Conservation (phyloP, 2,113 vertebrate genomes). For the Paraplagusia blochii region DNA sequence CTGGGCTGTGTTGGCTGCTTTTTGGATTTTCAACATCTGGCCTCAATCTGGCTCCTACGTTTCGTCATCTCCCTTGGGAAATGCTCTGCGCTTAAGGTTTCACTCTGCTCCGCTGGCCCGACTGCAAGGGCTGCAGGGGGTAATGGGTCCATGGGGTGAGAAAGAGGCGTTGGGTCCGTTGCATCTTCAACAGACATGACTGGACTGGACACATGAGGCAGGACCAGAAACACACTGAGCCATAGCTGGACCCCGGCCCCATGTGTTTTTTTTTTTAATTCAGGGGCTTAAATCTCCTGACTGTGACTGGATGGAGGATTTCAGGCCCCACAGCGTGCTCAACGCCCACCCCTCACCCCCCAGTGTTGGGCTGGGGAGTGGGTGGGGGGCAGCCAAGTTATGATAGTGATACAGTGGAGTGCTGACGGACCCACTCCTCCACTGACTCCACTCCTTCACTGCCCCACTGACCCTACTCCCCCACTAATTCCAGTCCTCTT, state of each 20-base stretch:
- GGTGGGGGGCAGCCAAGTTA: constrained; percentile 48
- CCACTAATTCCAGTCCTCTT: too few relatives aligned
- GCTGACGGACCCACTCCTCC: constrained; percentile 56
- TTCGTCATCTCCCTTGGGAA: constrained; percentile 42
- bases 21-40: constrained; percentile 69
- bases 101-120: constrained; percentile 28
- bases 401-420: constrained; percentile 34
- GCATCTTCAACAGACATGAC: not conserved
- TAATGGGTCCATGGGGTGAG: constrained; percentile 4
- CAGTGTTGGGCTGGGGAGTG: constrained; percentile 26
- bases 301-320: not conserved
- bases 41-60: constrained; percentile 70
- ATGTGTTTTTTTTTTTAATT: not conserved
- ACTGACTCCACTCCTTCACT: constrained; percentile 33
- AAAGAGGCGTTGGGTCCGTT: not conserved
- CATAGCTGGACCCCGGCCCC: too few relatives aligned
- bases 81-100: constrained; percentile 52
- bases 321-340: not conserved
- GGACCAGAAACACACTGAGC: too few relatives aligned
- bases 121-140: constrained; percentile 55
- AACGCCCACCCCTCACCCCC: too few relatives aligned
- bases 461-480: too few relatives aligned
- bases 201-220: not conserved
- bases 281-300: not conserved
- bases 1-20: constrained; percentile 29